These are phyloP conservation scores for Pangasianodon hypophthalmus DNA, from an alignment of 2,113 vertebrate species.

Conservation along the genomic window DNA sequence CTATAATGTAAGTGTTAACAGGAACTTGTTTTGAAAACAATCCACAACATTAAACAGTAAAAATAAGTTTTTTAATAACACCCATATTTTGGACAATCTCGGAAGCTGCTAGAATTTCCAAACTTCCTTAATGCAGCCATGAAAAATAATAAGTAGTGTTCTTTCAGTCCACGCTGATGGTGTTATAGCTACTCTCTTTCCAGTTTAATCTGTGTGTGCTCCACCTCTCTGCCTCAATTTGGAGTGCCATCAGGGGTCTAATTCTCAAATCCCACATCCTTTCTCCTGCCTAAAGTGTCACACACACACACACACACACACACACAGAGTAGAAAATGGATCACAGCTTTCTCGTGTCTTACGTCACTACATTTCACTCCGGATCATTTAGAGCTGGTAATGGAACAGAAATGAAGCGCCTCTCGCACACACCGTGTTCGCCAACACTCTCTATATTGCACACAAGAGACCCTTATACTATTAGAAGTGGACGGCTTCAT, in stretches of 20 bases:
- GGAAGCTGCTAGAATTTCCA: neutral
- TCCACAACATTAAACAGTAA: neutral
- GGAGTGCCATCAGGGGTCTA: neutral
- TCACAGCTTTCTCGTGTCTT: neutral
- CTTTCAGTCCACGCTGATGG: neutral
- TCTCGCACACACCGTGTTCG: neutral
- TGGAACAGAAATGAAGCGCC: constrained; percentile 26
- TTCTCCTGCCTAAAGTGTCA: neutral
- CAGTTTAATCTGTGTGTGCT: neutral
- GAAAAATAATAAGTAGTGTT: neutral
- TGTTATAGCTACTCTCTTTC: neutral
- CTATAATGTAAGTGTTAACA: neutral
- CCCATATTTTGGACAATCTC: neutral
- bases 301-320: constrained; percentile 6
- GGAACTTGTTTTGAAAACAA: neutral
- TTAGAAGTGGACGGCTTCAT: constrained; percentile 9
- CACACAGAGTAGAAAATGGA: neutral
- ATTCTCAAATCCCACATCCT: constrained; percentile 14
- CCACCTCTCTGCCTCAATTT: constrained; percentile 18
- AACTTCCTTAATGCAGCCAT: constrained; percentile 5
- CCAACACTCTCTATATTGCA: constrained; percentile 8
- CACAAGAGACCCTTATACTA: constrained; percentile 22
- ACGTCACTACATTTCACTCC: neutral
- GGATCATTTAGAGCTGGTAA: constrained; percentile 23
- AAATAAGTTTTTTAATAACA: neutral